Evolutionary conservation across 2,113 vertebrate genomes (phyloP).

Genomic region (Orthochromis malagaraziensis): DNA sequence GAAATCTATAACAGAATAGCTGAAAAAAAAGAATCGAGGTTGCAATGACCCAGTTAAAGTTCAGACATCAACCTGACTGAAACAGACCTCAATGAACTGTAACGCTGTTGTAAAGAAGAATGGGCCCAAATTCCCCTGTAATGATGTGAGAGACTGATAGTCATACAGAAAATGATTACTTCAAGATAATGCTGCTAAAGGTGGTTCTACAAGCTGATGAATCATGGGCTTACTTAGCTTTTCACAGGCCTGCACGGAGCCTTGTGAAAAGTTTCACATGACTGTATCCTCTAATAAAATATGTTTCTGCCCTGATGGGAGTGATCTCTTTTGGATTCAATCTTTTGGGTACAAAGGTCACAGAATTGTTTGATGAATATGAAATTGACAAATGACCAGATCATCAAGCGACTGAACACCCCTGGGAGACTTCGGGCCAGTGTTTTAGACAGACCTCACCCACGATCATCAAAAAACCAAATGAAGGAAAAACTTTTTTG

Average conservation of each 20-base stretch:
- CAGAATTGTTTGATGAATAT: not conserved
- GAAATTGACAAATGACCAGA: not conserved
- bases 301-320: not conserved
- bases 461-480: not conserved
- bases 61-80: not conserved
- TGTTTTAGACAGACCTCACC: not conserved
- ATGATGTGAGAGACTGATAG: not conserved
- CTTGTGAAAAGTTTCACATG: not conserved
- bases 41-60: not conserved
- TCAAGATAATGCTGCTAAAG: not conserved
- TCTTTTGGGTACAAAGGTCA: not conserved
- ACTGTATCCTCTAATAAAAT: not conserved
- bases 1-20: not conserved
- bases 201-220: not conserved
- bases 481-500: accelerated
- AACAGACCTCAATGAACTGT: not conserved
- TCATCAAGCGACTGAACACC: not conserved
- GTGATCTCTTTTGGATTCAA: not conserved
- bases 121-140: not conserved
- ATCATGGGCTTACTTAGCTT: not conserved
- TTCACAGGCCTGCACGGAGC: not conserved
- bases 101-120: not conserved
- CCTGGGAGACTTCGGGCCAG: not conserved
- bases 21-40: not conserved
- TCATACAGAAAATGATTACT: not conserved